phyloP scores from a whole-genome alignment of 2,888 invertebrate genomes.

The Aradus depressus region DNA sequence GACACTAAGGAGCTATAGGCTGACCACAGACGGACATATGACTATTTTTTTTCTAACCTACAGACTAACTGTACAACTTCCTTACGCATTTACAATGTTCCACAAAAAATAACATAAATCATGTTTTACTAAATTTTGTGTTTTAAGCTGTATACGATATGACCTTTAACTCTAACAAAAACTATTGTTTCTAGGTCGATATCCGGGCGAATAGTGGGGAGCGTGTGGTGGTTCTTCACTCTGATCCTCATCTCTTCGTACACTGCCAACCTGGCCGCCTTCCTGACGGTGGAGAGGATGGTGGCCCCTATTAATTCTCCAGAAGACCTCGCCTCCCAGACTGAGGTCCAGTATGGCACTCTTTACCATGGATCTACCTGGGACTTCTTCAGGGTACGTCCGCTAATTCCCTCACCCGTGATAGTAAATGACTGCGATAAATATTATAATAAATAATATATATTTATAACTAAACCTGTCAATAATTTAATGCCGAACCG shows the following conservation, averaged over 20 bases:
- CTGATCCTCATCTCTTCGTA: constrained; percentile 95
- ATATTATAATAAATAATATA: neutral
- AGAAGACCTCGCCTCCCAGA: constrained; percentile 80
- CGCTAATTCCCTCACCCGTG: too few species aligned
- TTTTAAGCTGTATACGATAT: too few species aligned
- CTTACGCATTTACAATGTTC: too few species aligned
- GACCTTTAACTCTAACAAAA: neutral
- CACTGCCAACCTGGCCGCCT: constrained; percentile 96
- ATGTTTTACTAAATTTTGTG: too few species aligned
- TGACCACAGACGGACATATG: too few species aligned
- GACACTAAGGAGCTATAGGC: too few species aligned
- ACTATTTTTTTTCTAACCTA: too few species aligned
- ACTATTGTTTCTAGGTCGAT: constrained; percentile 49
- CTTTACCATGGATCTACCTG: constrained; percentile 67
- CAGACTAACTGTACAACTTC: too few species aligned
- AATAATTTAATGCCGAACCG: too few species aligned
- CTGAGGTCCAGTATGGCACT: constrained; percentile 86
- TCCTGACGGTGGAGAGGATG: constrained; percentile 93
- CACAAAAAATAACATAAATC: too few species aligned
- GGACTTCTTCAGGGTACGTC: constrained; percentile 70
- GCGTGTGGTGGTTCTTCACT: constrained; percentile 99
- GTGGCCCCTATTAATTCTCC: constrained; percentile 89
- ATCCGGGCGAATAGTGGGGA: constrained; percentile 90
- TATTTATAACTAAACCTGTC: too few species aligned
- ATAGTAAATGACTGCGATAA: too few species aligned